Conservation (phyloP, 2,797 vertebrate genomes). For the Chelon labrosus region DNA sequence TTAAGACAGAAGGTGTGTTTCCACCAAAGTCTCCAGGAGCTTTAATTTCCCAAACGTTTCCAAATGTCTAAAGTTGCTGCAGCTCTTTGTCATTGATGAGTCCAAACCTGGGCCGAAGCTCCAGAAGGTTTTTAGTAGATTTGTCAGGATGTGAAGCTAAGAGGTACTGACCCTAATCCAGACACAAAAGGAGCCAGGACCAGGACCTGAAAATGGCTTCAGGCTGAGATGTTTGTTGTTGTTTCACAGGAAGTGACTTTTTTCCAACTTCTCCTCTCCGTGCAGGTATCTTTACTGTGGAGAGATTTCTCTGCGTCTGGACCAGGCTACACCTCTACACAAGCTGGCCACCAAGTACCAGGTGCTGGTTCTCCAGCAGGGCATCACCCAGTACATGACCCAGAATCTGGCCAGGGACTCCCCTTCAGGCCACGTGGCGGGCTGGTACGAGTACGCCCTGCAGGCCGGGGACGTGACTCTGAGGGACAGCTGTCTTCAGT, state of each 20-base stretch:
- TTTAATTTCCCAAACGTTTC: no score
- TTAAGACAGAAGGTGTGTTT: neutral
- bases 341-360: slow-evolving; percentile 91
- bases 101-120: no score
- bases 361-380: slow-evolving; percentile 88
- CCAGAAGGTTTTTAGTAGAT: no score
- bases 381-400: slow-evolving; percentile 93
- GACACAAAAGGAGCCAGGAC: no score
- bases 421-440: slow-evolving; percentile 89
- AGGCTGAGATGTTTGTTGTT: no score
- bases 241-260: no score
- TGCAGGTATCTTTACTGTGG: slow-evolving; percentile 95
- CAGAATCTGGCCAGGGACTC: slow-evolving; percentile 89
- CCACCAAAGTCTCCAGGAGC: no score
- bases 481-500: slow-evolving; percentile 92
- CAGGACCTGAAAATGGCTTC: no score
- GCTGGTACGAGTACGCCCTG: slow-evolving; percentile 94
- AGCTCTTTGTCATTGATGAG: no score
- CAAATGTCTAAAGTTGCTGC: no score
- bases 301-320: slow-evolving; percentile 88
- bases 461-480: slow-evolving; percentile 83
- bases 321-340: slow-evolving; percentile 92
- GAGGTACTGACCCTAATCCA: no score
- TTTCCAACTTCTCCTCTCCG: neutral
- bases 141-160: no score